Evolutionary conservation across 2,797 vertebrate genomes (phyloP).

Genomic region (Nannoperca australis): DNA sequence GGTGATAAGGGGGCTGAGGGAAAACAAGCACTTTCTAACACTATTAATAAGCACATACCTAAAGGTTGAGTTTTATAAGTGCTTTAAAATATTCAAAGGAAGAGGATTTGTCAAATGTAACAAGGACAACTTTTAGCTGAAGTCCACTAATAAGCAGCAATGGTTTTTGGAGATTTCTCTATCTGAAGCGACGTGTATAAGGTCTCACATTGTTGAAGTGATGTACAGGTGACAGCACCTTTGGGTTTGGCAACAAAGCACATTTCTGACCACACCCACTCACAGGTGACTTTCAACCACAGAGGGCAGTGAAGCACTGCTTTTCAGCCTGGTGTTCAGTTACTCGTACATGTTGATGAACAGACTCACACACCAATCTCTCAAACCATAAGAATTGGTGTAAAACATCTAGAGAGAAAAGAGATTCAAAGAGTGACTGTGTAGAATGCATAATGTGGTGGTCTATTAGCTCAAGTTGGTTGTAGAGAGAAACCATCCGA

Average conservation of each 20-base stretch:
- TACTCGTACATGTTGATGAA: neutral
- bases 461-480: neutral
- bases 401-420: neutral
- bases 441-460: slow-evolving; percentile 6
- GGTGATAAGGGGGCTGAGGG: slow-evolving; percentile 5
- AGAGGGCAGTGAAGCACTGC: neutral
- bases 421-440: neutral
- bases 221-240: slow-evolving; percentile 2
- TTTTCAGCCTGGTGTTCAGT: neutral
- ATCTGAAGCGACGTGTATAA: neutral
- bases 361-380: neutral
- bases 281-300: neutral
- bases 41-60: slow-evolving; percentile 20
- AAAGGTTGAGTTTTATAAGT: neutral
- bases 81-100: neutral
- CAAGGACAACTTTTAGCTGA: neutral
- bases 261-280: neutral
- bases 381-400: neutral
- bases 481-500: neutral
- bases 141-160: neutral
- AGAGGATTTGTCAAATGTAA: neutral
- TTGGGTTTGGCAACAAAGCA: neutral
- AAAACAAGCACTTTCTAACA: slow-evolving; percentile 10
- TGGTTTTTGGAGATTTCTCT: neutral
- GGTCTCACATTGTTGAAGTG: neutral